Percentiles rank a stretch among this genome's conserved stretches.
Evolutionary conservation across 2,797 vertebrate genomes (phyloP).

Genomic region (Pseudochaenichthys georgianus): DNA sequence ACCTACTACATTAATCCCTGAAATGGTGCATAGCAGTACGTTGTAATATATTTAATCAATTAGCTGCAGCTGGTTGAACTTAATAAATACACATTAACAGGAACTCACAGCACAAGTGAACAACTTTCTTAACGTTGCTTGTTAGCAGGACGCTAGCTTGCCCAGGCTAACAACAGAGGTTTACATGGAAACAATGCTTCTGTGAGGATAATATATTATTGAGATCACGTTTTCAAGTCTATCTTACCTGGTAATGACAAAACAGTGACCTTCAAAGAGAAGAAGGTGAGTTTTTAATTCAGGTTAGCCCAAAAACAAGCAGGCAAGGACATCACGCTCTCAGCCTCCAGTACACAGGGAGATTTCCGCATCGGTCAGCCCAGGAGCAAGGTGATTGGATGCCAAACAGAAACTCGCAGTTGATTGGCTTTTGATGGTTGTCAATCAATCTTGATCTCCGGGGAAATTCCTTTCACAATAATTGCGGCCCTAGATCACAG

Average conservation of each 20-base stretch:
- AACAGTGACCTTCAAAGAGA: background rate
- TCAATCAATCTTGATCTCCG: background rate
- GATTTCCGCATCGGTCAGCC: conserved; percentile 19
- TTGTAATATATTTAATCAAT: too few relatives aligned
- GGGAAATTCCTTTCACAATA: background rate
- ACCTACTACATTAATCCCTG: background rate
- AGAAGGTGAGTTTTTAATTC: background rate
- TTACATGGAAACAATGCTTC: background rate
- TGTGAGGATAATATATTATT: accelerated
- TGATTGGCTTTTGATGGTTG: conserved; percentile 46
- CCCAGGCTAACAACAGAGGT: background rate
- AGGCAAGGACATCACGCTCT: conserved; percentile 70
- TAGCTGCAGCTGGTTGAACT: too few relatives aligned
- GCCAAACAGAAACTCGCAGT: accelerated
- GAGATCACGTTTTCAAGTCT: background rate
- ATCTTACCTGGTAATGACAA: conserved; percentile 29
- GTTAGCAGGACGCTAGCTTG: conserved; percentile 18
- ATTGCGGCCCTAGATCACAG: too few relatives aligned
- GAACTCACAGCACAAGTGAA: background rate
- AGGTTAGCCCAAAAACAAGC: conserved; percentile 15
- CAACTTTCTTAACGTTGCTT: background rate
- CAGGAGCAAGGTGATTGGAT: conserved; percentile 50
- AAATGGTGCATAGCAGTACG: background rate
- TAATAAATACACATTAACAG: background rate
- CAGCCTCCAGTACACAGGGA: accelerated